These are phyloP conservation scores for Sinonovacula constricta DNA, from an alignment of 1,140 invertebrate species.

Conservation along the genomic window DNA sequence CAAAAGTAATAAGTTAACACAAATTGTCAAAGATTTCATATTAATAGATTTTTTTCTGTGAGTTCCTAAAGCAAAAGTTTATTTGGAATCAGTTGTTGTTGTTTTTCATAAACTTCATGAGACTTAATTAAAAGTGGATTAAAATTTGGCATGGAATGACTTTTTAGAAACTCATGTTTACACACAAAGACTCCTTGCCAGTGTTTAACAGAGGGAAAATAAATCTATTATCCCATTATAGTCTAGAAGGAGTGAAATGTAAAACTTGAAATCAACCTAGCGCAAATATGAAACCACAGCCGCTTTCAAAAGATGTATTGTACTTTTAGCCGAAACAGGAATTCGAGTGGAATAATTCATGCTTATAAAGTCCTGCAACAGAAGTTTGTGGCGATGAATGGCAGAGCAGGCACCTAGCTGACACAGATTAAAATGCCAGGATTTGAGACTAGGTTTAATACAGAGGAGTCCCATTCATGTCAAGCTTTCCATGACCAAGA, in stretches of 20 bases:
- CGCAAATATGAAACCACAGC: conserved; percentile 39
- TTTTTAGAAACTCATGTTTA: conserved; percentile 35
- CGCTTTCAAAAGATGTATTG: conserved; percentile 52
- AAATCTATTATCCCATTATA: conserved; percentile 16
- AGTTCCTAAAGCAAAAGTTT: conserved; percentile 3
- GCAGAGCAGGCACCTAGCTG: conserved; percentile 25
- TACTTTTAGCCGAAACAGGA: conserved; percentile 25
- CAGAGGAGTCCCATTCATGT: conserved; percentile 19
- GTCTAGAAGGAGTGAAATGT: conserved; percentile 47
- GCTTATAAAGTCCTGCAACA: conserved; percentile 38
- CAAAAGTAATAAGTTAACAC: too few species aligned
- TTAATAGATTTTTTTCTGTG: too few species aligned
- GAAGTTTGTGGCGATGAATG: conserved; percentile 46
- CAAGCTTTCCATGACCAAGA: conserved; percentile 20
- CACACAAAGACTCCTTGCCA: conserved; percentile 40
- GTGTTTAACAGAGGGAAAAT: conserved; percentile 7
- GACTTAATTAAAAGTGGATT: conserved; percentile 27
- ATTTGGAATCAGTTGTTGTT: conserved; percentile 8
- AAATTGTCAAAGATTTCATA: too few species aligned
- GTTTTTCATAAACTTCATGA: neutral
- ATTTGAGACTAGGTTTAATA: conserved; percentile 16
- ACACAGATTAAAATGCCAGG: conserved; percentile 54
- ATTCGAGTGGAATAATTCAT: conserved; percentile 53
- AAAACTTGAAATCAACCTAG: conserved; percentile 44
- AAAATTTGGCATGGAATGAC: conserved; percentile 22